Base-by-base conservation (phyloP, 2,113 vertebrate genomes). In the Lepisosteus oculatus region DNA sequence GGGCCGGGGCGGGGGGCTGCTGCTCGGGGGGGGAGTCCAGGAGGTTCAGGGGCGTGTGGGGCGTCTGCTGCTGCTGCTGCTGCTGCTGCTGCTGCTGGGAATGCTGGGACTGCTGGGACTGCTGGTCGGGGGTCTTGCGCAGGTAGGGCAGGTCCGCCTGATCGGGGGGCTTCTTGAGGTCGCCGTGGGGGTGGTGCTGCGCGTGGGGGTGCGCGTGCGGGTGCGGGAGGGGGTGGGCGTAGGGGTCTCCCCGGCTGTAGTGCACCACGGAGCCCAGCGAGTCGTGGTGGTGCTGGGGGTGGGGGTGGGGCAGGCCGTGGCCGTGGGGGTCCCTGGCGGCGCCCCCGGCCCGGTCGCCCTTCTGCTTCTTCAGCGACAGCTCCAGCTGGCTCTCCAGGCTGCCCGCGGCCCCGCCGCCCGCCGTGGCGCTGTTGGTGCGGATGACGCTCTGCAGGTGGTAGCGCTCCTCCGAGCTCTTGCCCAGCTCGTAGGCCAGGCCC, bases 391-490 rank as follows among this genome's bases (percentile, higher is more conserved):
- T 89, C 0, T 98, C 96, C 67, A 97, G 85, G 29, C 86, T 71
- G 55, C 72, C 76, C 6, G 73, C 89, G 62, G 82, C 81, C 15
- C 78, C 88, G 54, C 72, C 87, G 42, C 85, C 62, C 12, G 91
- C 81, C 6, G 87, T 96, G 72, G 95, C 95, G 72, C 88, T 92
- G 55, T 95, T 95, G 72, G 95, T 96, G 0, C 96, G 92, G 78
- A 97, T 97, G 65, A 98, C 96, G 3, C 96, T 98, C 76, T 97
- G 96, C 9, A 96, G 91, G 13, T 97, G 96, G 82, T 96, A 97
- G 2, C 96, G 81, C 83, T 90, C 95, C 80, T 90, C 93, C 0
- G 90, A 88, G 71, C 85, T 88, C 83, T 90, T 96, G 71, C 67
- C 82, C 83, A 80, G 91, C 78, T 79, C 95, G 66, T 89, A 94